A percentile compares a stretch with the other conserved stretches of the same genome.
Evolutionary conservation across 2,797 vertebrate species (phyloP).

Genomic region (Margarornis squamiger): DNA sequence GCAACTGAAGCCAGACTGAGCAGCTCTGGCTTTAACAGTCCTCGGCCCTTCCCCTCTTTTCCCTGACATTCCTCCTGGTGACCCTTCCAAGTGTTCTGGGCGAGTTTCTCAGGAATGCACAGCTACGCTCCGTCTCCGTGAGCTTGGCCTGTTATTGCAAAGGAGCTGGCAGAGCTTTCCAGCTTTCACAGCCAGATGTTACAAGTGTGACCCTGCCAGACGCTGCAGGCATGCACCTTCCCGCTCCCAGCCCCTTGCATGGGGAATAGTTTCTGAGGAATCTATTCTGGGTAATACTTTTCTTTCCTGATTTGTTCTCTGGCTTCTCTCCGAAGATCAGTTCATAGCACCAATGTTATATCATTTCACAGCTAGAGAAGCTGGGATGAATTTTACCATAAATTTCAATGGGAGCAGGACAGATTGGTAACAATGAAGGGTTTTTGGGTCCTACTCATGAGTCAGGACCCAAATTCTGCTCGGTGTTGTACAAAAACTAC

Average conservation of each 20-base stretch:
- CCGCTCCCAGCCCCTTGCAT: neutral
- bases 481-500: neutral
- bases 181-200: constrained; percentile 72
- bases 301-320: neutral
- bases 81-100: constrained; percentile 60
- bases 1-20: constrained; percentile 57
- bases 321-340: neutral
- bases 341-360: neutral
- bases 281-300: neutral
- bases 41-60: constrained; percentile 40
- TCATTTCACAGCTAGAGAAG: neutral
- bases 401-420: neutral
- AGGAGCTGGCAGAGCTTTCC: constrained; percentile 32
- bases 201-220: constrained; percentile 51
- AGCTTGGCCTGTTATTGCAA: neutral
- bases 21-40: constrained; percentile 18
- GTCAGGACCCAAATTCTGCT: neutral
- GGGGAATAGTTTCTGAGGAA: neutral
- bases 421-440: neutral
- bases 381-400: neutral
- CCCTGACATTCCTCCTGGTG: constrained; percentile 47
- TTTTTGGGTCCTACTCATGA: neutral
- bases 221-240: constrained; percentile 24
- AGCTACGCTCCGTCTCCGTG: neutral
- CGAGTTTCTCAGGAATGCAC: constrained; percentile 41